Evolutionary conservation across 2,888 invertebrate species (phyloP).

Genomic region (Chorisops tibialis): DNA sequence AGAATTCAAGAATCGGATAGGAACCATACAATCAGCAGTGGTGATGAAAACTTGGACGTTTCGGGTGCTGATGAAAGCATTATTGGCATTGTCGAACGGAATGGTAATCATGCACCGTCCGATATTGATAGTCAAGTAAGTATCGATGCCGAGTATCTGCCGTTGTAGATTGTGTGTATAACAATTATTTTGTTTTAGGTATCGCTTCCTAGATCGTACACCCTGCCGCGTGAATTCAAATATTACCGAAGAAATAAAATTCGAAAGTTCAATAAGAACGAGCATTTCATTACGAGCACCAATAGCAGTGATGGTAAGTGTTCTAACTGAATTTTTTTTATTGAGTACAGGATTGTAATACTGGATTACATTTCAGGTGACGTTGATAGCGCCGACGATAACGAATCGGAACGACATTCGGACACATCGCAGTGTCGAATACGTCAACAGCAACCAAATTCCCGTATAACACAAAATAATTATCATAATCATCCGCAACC

Average conservation of each 20-base stretch:
- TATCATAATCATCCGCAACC: constrained; percentile 34
- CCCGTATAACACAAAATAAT: constrained; percentile 33
- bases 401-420: constrained; percentile 57
- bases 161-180: not conserved
- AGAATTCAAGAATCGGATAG: constrained; percentile 30
- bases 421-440: constrained; percentile 46
- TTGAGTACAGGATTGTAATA: no score
- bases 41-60: constrained; percentile 39
- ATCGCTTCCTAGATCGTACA: constrained; percentile 79
- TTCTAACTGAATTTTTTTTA: not conserved
- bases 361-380: constrained; percentile 58
- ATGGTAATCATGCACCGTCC: constrained; percentile 53
- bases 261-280: constrained; percentile 59
- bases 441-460: constrained; percentile 30
- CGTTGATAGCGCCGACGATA: constrained; percentile 77
- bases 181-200: constrained; percentile 61
- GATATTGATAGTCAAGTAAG: constrained; percentile 73
- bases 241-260: constrained; percentile 64
- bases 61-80: constrained; percentile 38
- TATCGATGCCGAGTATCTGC: not conserved
- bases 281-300: constrained; percentile 73
- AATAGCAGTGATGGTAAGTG: constrained; percentile 77
- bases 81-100: constrained; percentile 34
- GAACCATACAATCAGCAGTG: constrained; percentile 36
- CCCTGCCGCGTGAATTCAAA: constrained; percentile 79